These are phyloP conservation scores for Erythrocebus patas DNA, from an alignment of 2,113 vertebrate species.

Conservation along the genomic window DNA sequence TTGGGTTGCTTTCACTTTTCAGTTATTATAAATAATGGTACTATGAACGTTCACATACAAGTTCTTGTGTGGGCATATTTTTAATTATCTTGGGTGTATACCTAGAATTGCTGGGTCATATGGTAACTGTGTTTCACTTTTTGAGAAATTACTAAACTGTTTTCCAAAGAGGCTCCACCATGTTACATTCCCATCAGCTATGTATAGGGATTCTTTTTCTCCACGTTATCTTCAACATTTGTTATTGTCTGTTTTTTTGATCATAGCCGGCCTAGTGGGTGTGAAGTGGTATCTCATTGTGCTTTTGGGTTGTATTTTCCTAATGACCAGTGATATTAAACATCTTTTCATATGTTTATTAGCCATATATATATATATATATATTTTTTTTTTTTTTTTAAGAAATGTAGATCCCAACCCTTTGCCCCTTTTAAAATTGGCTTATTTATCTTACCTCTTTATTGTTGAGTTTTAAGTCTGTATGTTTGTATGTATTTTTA, in stretches of 20 bases:
- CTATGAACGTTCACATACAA: neutral
- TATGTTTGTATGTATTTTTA: neutral
- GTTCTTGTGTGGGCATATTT: neutral
- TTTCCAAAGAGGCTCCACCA: neutral
- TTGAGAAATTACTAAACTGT: neutral
- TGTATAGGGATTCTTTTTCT: neutral
- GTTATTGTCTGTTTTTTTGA: neutral
- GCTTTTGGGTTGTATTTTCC: neutral
- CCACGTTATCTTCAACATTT: neutral
- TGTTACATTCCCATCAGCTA: neutral
- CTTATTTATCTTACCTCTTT: neutral
- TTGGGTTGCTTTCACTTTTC: neutral
- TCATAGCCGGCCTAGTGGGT: neutral
- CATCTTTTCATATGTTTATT: neutral
- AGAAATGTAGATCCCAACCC: neutral
- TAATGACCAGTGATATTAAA: neutral
- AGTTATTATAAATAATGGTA: neutral
- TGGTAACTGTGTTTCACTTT: neutral
- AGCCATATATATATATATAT: neutral
- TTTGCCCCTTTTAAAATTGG: neutral
- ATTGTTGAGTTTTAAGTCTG: neutral
- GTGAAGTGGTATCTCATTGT: neutral
- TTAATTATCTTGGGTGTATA: neutral
- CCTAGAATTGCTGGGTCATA: neutral
- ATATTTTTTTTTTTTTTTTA: no score